phyloP scores from a whole-genome alignment of 2,113 vertebrate species.

The Lipophrys pholis region DNA sequence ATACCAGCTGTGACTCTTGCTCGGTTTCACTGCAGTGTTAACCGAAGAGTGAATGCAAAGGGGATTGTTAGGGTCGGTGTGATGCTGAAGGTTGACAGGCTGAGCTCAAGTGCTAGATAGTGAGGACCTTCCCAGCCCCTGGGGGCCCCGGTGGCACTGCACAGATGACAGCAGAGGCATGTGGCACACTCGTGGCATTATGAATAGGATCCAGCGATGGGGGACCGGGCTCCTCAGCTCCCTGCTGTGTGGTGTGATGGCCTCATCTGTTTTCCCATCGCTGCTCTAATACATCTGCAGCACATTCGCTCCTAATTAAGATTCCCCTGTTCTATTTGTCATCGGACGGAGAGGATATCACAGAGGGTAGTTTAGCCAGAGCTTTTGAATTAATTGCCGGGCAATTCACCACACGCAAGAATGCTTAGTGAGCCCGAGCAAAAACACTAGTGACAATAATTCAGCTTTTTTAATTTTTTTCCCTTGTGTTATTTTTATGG shows the following conservation, averaged over 20 bases:
- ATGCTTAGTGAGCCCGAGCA: slow-evolving; percentile 58
- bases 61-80: slow-evolving; percentile 33
- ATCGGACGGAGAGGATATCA: slow-evolving; percentile 74
- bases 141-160: slow-evolving; percentile 62
- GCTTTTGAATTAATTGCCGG: slow-evolving; percentile 81
- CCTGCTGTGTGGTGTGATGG: slow-evolving; percentile 78
- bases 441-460: slow-evolving; percentile 51
- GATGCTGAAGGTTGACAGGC: slow-evolving; percentile 55
- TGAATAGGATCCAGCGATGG: slow-evolving; percentile 76
- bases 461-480: slow-evolving; percentile 26
- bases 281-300: slow-evolving; percentile 79
- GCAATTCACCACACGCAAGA: slow-evolving; percentile 70
- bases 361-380: slow-evolving; percentile 79
- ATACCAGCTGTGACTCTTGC: too few species aligned
- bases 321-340: slow-evolving; percentile 78
- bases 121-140: slow-evolving; percentile 49
- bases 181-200: slow-evolving; percentile 77
- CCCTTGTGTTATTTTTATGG: slow-evolving; percentile 61
- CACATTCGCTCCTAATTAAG: slow-evolving; percentile 80
- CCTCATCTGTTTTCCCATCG: slow-evolving; percentile 82
- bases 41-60: too few species aligned
- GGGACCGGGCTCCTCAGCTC: slow-evolving; percentile 73
- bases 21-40: too few species aligned
- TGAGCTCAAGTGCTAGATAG: slow-evolving; percentile 61
- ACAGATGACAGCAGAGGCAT: slow-evolving; percentile 77